A percentile compares a stretch with the other conserved stretches of the same genome.
These are phyloP conservation scores for Gymnodraco acuticeps DNA, from an alignment of 2,797 vertebrate genomes.

Conservation along the genomic window DNA sequence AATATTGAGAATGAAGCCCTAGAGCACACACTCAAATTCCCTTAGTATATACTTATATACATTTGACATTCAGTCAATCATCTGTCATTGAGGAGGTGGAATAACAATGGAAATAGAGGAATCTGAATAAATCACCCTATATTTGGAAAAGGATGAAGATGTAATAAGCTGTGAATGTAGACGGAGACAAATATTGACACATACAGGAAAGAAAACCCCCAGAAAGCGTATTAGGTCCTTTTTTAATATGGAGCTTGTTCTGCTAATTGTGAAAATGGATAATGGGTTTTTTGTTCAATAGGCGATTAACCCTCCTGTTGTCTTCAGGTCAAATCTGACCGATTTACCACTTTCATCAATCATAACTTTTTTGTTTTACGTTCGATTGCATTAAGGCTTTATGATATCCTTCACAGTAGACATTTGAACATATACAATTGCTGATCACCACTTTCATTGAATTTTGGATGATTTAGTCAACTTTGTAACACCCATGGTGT, in stretches of 20 bases:
- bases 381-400: too few species aligned
- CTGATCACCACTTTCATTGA: too few species aligned
- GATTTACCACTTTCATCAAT: too few species aligned
- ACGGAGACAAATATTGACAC: slow-evolving; percentile 40
- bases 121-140: slow-evolving; percentile 29
- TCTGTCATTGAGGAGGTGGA: slow-evolving; percentile 12
- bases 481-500: too few species aligned
- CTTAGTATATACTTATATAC: not conserved
- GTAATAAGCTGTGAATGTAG: slow-evolving; percentile 41
- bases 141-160: slow-evolving; percentile 22
- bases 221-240: too few species aligned
- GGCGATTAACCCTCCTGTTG: not conserved
- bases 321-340: too few species aligned
- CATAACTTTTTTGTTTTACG: too few species aligned
- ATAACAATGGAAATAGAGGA: not conserved
- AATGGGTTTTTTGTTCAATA: slow-evolving; percentile 33
- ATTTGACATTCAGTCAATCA: slow-evolving; percentile 5
- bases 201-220: too few species aligned
- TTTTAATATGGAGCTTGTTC: slow-evolving; percentile 29
- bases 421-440: too few species aligned
- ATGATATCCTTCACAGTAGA: too few species aligned
- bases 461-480: too few species aligned
- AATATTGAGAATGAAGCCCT: not conserved
- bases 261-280: slow-evolving; percentile 31
- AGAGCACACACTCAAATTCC: not conserved